Percentiles rank a stretch among this genome's conserved stretches.
Evolutionary conservation across 2,888 invertebrate species (phyloP).

Genomic region (Lasioglossum oenotherae): DNA sequence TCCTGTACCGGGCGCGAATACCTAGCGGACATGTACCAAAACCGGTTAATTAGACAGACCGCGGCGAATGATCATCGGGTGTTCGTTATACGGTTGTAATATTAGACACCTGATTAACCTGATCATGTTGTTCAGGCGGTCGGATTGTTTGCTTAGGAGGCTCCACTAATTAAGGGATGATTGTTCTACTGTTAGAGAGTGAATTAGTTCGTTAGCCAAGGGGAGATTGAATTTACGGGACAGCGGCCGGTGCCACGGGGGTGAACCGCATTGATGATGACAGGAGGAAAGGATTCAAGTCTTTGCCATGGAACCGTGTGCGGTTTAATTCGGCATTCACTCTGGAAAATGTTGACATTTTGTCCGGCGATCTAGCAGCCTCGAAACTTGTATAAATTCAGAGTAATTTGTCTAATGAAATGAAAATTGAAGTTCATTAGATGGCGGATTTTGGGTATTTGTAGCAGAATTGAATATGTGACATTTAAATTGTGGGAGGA

Average conservation of each 20-base stretch:
- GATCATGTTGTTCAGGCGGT: neutral
- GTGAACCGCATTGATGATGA: neutral
- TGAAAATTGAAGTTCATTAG: too few species aligned
- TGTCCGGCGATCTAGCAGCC: neutral
- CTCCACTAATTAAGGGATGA: constrained; percentile 10
- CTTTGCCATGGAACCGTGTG: neutral
- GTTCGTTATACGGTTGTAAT: constrained; percentile 4
- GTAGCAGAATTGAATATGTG: too few species aligned
- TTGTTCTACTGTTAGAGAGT: neutral
- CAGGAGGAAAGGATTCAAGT: neutral
- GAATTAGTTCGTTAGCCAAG: neutral
- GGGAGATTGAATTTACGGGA: neutral
- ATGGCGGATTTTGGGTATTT: neutral
- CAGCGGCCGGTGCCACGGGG: neutral
- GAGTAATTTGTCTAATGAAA: neutral
- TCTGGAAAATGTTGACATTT: neutral
- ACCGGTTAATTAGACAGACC: constrained; percentile 33
- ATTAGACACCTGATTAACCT: neutral
- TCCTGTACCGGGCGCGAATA: neutral
- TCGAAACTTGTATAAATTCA: neutral
- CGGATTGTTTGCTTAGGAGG: neutral
- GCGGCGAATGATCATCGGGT: constrained; percentile 6
- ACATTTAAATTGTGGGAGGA: too few species aligned
- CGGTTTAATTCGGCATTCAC: neutral
- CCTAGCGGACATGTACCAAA: neutral